Evolutionary conservation across 2,113 vertebrate genomes (phyloP).

Genomic region (Benitochromis conjunctus): DNA sequence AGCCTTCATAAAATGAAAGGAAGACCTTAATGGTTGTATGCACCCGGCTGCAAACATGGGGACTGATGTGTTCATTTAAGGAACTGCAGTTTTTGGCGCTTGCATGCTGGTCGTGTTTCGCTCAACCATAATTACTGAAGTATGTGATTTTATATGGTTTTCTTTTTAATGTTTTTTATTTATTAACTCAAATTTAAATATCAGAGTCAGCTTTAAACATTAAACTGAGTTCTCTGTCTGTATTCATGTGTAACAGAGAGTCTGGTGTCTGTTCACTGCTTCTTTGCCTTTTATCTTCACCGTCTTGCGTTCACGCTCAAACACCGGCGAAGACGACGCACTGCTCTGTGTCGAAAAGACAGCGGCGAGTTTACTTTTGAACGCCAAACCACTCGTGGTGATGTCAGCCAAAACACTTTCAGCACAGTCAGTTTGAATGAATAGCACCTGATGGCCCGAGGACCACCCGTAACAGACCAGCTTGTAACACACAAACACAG

Average conservation of each 20-base stretch:
- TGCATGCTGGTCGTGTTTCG: not conserved
- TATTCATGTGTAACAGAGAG: not conserved
- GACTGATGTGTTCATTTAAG: not conserved
- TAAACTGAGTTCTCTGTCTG: not conserved
- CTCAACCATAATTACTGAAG: not conserved
- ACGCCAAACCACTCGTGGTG: not conserved
- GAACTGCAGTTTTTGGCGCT: not conserved
- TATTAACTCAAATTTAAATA: not conserved
- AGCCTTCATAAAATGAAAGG: not conserved
- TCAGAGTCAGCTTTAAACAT: not conserved
- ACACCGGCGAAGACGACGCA: not conserved
- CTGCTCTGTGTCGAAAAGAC: not conserved
- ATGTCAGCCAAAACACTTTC: constrained; percentile 1
- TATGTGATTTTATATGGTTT: not conserved
- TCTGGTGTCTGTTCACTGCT: not conserved
- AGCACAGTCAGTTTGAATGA: constrained; percentile 17
- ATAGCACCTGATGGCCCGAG: constrained; percentile 17
- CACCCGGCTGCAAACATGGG: not conserved
- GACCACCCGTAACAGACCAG: not conserved
- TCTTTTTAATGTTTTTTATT: not conserved
- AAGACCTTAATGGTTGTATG: not conserved
- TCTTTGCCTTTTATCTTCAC: not conserved
- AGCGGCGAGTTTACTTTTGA: not conserved
- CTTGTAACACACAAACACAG: not conserved
- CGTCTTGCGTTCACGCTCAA: not conserved